Base-by-base conservation (phyloP, 2,797 vertebrate genomes). In the Pelodytes ibericus region DNA sequence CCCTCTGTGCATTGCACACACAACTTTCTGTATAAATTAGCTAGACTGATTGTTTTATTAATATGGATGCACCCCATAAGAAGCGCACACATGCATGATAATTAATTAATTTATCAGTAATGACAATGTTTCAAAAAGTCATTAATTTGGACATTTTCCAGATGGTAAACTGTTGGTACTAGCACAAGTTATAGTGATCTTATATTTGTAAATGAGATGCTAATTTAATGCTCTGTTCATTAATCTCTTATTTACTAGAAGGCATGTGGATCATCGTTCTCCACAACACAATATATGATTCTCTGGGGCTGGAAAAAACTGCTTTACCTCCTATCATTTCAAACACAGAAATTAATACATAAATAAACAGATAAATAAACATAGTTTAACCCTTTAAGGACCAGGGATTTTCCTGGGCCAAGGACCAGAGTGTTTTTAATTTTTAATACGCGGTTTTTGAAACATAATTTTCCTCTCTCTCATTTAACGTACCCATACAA, bases 111-210 rank as follows among this genome's bases (percentile, higher is more conserved):
- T 58, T 51, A 65, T 44, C 49, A 56, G 20, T 71, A 71, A 61
- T 57, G 25, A 65, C 9, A 27, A 56, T 65, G 51, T 41, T 53
- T 36, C 31, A 5, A 65, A 53, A 29, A 65, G 71, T 53, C 51
- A 58, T 74, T 65, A 65, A 22, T 44, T 10, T 66, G 49, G 11
- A 65, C 20, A 15, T 4, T 47, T 66, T 53, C 44, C 60, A 73
- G 47, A 64, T 73, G 44, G 71, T 64, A 73, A 60, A 73, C 60
- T 64, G 71, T 62, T 51, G 41, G 39, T 20, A 33, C 60, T 64
- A 30, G 71, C 71, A 73, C 60, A 49, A 73, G 60, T 56, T 56
- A 73, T 56, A 27, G 47, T 56, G 47, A 56, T 49, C 8, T 27
- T 33, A 64, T 73, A 25, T 53, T 30, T 22, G 4, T 22, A 59